Conservation (phyloP, 2,113 vertebrate genomes). For the Rallus limicola region DNA sequence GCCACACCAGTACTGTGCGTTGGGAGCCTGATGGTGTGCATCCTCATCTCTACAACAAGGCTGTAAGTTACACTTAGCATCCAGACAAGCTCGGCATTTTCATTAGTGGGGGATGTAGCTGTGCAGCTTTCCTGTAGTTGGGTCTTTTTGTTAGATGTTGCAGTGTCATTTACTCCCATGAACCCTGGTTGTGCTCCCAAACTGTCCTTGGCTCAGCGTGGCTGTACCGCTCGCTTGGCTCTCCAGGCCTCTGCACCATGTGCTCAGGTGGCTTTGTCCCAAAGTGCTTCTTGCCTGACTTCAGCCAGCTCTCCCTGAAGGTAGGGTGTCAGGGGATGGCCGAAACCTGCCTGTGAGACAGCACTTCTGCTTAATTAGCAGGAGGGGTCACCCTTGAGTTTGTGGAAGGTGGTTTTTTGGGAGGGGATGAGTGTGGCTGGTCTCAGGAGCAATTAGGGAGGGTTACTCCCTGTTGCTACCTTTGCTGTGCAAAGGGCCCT, state of each 20-base stretch:
- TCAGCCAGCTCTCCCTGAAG: not conserved
- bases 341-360: not conserved
- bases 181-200: not conserved
- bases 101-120: not conserved
- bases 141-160: not conserved
- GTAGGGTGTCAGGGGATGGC: not conserved
- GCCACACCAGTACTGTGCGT: not conserved
- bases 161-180: not conserved
- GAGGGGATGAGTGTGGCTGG: not conserved
- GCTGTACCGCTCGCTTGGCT: not conserved
- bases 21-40: not conserved
- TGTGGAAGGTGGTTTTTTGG: slow-evolving; percentile 10
- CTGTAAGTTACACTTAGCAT: fast-evolving
- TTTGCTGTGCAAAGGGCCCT: not conserved
- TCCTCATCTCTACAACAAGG: not conserved
- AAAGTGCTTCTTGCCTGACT: not conserved
- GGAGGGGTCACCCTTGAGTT: slow-evolving; percentile 30
- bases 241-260: not conserved
- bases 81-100: not conserved
- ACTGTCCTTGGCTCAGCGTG: not conserved
- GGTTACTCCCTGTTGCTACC: not conserved
- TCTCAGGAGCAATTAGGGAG: not conserved
- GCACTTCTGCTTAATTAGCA: not conserved
- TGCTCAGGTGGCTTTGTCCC: not conserved
- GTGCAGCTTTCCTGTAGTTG: not conserved